A percentile compares a stretch with the other conserved stretches of the same genome.
Conservation (phyloP, 2,888 invertebrate species). For the Sepiola atlantica region DNA sequence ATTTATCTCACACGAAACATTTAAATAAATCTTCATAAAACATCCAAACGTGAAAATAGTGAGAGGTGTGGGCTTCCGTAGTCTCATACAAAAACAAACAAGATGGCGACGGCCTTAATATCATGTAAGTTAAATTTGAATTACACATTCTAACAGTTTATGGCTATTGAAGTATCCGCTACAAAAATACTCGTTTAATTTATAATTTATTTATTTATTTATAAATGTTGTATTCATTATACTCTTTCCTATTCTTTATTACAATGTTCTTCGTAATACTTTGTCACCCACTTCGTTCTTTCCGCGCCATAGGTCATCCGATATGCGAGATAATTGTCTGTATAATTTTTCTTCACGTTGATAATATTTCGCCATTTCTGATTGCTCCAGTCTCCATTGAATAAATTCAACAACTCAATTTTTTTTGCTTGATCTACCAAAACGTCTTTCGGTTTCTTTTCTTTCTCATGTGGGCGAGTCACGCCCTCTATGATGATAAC, state of each 20-base stretch:
- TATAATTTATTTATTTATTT: not conserved
- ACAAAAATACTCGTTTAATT: too few relatives aligned
- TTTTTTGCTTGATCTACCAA: slow-evolving; percentile 63
- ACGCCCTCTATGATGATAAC: slow-evolving; percentile 74
- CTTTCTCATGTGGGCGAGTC: slow-evolving; percentile 59
- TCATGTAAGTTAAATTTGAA: too few relatives aligned
- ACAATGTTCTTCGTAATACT: not conserved
- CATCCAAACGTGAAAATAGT: too few relatives aligned
- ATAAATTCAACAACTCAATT: slow-evolving; percentile 74
- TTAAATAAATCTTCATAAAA: too few relatives aligned
- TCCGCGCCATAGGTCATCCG: not conserved
- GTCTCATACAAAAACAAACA: too few relatives aligned
- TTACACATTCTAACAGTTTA: too few relatives aligned
- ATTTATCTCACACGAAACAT: too few relatives aligned
- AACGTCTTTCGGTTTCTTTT: slow-evolving; percentile 61
- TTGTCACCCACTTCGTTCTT: not conserved
- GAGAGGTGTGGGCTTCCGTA: too few relatives aligned
- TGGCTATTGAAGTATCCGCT: too few relatives aligned
- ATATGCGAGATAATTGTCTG: slow-evolving; percentile 67
- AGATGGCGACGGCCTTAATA: too few relatives aligned
- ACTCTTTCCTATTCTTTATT: not conserved
- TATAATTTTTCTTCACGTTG: slow-evolving; percentile 71
- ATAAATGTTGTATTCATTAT: not conserved
- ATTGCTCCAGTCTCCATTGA: slow-evolving; percentile 77
- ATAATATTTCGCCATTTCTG: slow-evolving; percentile 75